A percentile compares a stretch with the other conserved stretches of the same genome.
Evolutionary conservation across 2,113 vertebrate genomes (phyloP).

Genomic region (Amblyornis subalaris): DNA sequence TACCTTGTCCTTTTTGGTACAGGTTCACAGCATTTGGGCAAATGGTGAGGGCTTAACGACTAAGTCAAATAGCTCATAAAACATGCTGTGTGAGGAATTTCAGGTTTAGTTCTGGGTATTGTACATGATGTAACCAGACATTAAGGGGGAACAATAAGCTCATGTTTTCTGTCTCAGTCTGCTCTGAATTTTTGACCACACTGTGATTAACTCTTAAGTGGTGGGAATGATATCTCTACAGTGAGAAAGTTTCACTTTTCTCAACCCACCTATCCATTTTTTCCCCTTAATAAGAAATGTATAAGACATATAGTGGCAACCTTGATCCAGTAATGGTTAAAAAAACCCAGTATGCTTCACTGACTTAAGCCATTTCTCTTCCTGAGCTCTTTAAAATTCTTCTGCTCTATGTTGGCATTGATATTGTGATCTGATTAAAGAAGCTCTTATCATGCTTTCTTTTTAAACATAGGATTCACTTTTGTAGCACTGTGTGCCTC

Average conservation of each 20-base stretch:
- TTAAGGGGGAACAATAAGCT: background rate
- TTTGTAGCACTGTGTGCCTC: background rate
- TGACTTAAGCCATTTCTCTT: background rate
- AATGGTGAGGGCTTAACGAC: background rate
- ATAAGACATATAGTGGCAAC: fast-evolving
- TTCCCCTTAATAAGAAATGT: background rate
- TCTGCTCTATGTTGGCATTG: background rate
- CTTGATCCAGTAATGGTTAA: background rate
- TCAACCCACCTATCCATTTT: background rate
- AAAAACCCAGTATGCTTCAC: background rate
- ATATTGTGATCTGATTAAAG: background rate
- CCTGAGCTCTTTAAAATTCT: background rate
- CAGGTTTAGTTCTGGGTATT: background rate
- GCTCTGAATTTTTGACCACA: background rate
- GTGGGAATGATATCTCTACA: fast-evolving
- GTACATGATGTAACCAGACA: background rate
- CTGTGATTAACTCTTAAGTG: background rate
- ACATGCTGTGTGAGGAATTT: background rate
- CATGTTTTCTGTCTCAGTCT: background rate
- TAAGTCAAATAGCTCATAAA: background rate
- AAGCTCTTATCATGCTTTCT: background rate
- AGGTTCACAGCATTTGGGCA: background rate
- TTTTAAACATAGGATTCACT: background rate
- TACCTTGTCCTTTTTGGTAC: background rate
- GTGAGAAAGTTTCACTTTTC: background rate